Evolutionary conservation across 2,113 vertebrate genomes (phyloP).

Genomic region (Xiphophorus hellerii): DNA sequence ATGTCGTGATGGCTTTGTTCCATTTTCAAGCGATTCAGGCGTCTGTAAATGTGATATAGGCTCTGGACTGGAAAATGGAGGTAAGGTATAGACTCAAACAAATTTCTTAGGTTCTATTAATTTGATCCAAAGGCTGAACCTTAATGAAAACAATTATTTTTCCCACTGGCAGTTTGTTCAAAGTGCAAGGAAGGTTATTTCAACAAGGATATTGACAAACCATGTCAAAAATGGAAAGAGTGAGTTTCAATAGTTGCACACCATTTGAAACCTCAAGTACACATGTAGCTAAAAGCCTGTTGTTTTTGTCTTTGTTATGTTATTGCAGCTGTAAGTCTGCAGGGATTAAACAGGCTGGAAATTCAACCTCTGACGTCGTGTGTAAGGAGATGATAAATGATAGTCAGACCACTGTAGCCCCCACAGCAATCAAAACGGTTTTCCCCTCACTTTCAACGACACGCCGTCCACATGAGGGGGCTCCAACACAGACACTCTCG

Average conservation of each 20-base stretch:
- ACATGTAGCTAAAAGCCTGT: not conserved
- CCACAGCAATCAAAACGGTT: not conserved
- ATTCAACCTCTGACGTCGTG: constrained; percentile 14
- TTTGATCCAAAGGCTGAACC: not conserved
- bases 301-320: not conserved
- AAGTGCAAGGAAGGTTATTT: constrained; percentile 54
- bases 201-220: rapidly evolving
- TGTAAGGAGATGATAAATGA: constrained; percentile 32
- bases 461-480: not conserved
- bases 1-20: constrained; percentile 43
- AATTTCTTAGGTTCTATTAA: not conserved
- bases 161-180: constrained; percentile 38
- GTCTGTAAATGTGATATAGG: constrained; percentile 53
- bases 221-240: constrained; percentile 56
- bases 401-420: rapidly evolving
- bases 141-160: not conserved
- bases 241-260: constrained; percentile 18
- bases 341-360: constrained; percentile 45
- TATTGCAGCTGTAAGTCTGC: constrained; percentile 52
- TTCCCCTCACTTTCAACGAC: not conserved
- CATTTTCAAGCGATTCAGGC: rapidly evolving
- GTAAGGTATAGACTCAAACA: constrained; percentile 26
- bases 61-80: constrained; percentile 3
- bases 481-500: not conserved
- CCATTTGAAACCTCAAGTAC: not conserved